Percentiles rank a stretch among this genome's conserved stretches.
Evolutionary conservation across 2,113 vertebrate genomes (phyloP).

Genomic region (Semnornis frantzii): DNA sequence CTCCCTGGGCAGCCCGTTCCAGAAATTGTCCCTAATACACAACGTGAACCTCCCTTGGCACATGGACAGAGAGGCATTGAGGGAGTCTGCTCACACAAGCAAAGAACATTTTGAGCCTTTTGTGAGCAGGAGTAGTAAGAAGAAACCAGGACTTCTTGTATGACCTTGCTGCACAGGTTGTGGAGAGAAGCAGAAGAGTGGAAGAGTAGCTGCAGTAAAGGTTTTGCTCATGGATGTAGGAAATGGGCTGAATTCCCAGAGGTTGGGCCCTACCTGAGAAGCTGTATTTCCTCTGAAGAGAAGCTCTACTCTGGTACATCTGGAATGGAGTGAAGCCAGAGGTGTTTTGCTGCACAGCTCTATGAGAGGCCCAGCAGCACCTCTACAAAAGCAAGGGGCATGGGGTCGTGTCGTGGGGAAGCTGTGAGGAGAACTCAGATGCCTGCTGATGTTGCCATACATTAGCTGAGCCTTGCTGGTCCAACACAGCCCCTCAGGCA

Average conservation of each 20-base stretch:
- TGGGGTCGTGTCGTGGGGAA: background rate
- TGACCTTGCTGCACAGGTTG: background rate
- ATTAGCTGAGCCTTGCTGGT: background rate
- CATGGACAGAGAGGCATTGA: background rate
- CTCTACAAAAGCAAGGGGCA: background rate
- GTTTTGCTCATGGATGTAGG: background rate
- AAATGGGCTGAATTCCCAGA: slow-evolving; percentile 10
- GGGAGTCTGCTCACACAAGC: background rate
- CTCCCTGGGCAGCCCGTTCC: no score
- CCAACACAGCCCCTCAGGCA: background rate
- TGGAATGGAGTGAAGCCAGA: slow-evolving; percentile 39
- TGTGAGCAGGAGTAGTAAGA: background rate
- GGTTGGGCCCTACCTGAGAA: slow-evolving; percentile 25
- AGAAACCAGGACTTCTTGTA: background rate
- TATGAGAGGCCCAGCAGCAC: slow-evolving; percentile 17
- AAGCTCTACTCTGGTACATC: slow-evolving; percentile 7
- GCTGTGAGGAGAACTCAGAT: background rate
- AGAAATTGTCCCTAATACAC: no score
- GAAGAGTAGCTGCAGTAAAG: background rate
- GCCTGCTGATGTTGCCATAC: background rate
- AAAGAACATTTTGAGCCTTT: background rate
- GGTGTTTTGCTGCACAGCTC: background rate
- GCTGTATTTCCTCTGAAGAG: slow-evolving; percentile 32
- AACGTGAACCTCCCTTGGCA: no score
- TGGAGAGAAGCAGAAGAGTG: background rate